Conservation (phyloP, 2,888 invertebrate species). For the Ennomos quercinarius region DNA sequence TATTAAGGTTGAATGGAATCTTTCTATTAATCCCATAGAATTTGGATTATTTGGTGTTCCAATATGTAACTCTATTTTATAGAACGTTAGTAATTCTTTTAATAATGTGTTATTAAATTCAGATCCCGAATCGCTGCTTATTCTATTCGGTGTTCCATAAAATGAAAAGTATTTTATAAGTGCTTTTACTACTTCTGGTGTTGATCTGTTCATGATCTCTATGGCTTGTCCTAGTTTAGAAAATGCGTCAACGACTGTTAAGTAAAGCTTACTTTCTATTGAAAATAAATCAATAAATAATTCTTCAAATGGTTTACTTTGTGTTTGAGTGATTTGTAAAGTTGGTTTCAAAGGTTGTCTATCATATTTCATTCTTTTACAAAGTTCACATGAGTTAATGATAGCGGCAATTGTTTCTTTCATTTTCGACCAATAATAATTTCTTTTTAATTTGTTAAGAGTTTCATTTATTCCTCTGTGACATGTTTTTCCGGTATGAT, state of each 20-base stretch:
- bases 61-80: neutral
- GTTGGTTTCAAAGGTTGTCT: conserved; percentile 41
- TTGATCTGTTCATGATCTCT: conserved; percentile 35
- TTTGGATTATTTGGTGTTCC: conserved; percentile 35
- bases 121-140: conserved; percentile 41
- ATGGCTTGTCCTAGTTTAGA: conserved; percentile 44
- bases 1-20: conserved; percentile 5
- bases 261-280: neutral
- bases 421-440: conserved; percentile 3
- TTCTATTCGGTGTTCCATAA: conserved; percentile 40
- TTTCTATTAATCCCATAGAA: conserved; percentile 41
- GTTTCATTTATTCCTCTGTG: too few species aligned
- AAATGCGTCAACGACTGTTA: neutral
- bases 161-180: conserved; percentile 42
- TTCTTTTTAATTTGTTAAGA: too few species aligned
- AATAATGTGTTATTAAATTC: conserved; percentile 41
- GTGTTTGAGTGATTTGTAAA: conserved; percentile 20
- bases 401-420: neutral
- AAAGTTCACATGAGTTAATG: conserved; percentile 43
- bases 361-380: conserved; percentile 22
- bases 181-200: conserved; percentile 44
- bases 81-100: too few species aligned
- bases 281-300: conserved; percentile 1
- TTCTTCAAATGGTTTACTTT: conserved; percentile 31
- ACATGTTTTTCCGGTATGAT: too few species aligned